Evolutionary conservation across 1,140 invertebrate species (phyloP), one percentile per base, ranked within the genome.

Genomic region (Drosophila hydei): DNA sequence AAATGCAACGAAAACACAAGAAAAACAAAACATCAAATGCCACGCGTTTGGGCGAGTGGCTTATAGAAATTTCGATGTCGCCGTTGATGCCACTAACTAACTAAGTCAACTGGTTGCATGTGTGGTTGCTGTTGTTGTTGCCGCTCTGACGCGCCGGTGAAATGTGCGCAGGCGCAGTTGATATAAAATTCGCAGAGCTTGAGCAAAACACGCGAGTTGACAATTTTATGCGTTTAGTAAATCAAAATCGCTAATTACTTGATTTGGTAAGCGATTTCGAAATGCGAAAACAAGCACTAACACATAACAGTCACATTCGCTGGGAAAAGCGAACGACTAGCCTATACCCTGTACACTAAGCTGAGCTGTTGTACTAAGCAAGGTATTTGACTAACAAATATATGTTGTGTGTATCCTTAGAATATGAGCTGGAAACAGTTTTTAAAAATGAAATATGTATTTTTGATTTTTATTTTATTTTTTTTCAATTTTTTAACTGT

Each of bases 251-350:
- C 81, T 88, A 88, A 88, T 88, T 88, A 88, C 83, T 83, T 71
- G 83, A 88, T 88, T 88, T 88, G 76, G 75, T 83, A 88, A 88
- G 77, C 68, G 78, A 56, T 88, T 88, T 88, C 75, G 60, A 87
- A 88, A 74, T 62, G 72, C 70, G 68, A 64, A 63, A 16, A 40
- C 60, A 71, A 21, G 54, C 68, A 48, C 19, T 56, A 64, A 71
- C 56, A 58, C 25, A 8, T 19, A 60, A 27, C 38, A 42, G 21
- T 25, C 56, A 54, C 40, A 14, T 27, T 8, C 33, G 64, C 48
- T 18, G 38, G 5, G 4, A 3, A 16, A 58, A 8, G 7, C 8
- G 18, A 21, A 18, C 38, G 11, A 18, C 51, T 38, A 18, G 14
- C 25, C n/a, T 11, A 54, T 54, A 36, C 18, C 51, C 30, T 38